These are phyloP conservation scores for Diarsia mendica DNA, from an alignment of 2,888 invertebrate species.

Conservation along the genomic window DNA sequence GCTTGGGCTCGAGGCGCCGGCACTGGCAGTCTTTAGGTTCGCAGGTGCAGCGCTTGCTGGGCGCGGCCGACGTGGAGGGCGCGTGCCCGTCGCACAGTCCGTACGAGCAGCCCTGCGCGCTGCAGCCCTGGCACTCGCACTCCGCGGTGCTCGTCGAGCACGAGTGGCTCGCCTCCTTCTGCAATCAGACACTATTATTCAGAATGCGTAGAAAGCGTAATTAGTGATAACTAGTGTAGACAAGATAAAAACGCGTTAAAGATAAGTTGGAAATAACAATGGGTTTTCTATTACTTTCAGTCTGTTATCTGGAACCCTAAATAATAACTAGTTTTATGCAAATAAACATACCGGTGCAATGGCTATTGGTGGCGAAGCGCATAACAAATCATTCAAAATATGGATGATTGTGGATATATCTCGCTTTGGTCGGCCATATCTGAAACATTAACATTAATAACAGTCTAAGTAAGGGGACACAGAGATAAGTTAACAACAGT, in stretches of 20 bases:
- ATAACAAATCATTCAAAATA: slow-evolving; percentile 97
- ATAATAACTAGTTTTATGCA: not conserved
- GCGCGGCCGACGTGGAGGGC: slow-evolving; percentile 63
- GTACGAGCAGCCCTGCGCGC: slow-evolving; percentile 78
- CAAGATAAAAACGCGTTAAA: slow-evolving; percentile 38
- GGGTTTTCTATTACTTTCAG: slow-evolving; percentile 25
- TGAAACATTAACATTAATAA: slow-evolving; percentile 72
- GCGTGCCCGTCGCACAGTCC: slow-evolving; percentile 84
- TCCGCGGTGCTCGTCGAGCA: slow-evolving; percentile 73
- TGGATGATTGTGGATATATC: slow-evolving; percentile 99
- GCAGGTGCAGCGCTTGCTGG: slow-evolving; percentile 68
- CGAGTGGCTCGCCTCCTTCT: slow-evolving; percentile 84
- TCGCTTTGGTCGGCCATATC: slow-evolving; percentile 96
- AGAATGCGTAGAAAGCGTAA: slow-evolving; percentile 35
- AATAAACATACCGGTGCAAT: slow-evolving; percentile 85
- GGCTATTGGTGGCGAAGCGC: slow-evolving; percentile 94
- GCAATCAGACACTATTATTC: slow-evolving; percentile 66
- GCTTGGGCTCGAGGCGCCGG: slow-evolving; percentile 70
- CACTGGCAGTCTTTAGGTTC: slow-evolving; percentile 73
- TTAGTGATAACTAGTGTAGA: slow-evolving; percentile 37
- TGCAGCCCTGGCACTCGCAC: slow-evolving; percentile 79
- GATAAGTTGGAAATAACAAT: slow-evolving; percentile 39
- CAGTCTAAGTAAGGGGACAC: slow-evolving; percentile 41
- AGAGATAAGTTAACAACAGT: slow-evolving; percentile 45
- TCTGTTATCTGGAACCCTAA: slow-evolving; percentile 29